A percentile compares a stretch with the other conserved stretches of the same genome.
Evolutionary conservation across 2,797 vertebrate genomes (phyloP).

Genomic region (Amblyopsis hoosieri): DNA sequence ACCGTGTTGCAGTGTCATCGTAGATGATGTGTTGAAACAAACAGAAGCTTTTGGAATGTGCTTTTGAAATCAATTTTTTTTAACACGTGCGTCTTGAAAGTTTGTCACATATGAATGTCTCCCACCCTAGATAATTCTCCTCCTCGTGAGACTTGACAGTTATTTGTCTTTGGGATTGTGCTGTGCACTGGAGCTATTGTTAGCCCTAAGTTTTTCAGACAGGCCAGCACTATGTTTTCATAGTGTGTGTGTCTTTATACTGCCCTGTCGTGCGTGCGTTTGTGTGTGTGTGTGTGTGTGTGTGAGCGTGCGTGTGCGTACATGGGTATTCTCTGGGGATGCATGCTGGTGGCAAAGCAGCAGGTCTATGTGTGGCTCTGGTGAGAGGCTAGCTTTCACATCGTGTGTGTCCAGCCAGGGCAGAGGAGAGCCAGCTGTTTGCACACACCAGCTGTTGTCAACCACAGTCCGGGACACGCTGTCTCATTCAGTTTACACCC

Average conservation of each 20-base stretch:
- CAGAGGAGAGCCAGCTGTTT: constrained; percentile 28
- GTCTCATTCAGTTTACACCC: constrained; percentile 52
- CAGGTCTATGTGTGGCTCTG: neutral
- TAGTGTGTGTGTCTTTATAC: too few relatives aligned
- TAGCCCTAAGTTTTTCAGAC: constrained; percentile 35
- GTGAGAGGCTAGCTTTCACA: constrained; percentile 5
- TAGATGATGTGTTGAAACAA: constrained; percentile 15
- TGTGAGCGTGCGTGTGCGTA: neutral
- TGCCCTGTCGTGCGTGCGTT: neutral
- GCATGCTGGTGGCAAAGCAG: neutral
- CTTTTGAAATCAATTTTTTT: too few relatives aligned
- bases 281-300: neutral
- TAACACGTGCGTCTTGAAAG: too few relatives aligned
- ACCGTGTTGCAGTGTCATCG: constrained; percentile 1
- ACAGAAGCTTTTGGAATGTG: neutral
- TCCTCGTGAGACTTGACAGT: constrained; percentile 27
- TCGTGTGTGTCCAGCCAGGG: constrained; percentile 28
- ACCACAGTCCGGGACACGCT: constrained; percentile 39
- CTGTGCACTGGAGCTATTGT: constrained; percentile 22
- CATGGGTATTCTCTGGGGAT: neutral
- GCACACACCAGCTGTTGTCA: constrained; percentile 43
- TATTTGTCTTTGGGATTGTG: constrained; percentile 6
- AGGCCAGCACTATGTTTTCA: constrained; percentile 14
- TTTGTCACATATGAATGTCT: too few relatives aligned
- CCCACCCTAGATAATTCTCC: too few relatives aligned